Evolutionary conservation across 2,113 vertebrate species (phyloP), one percentile per base, ranked within the genome.

Genomic region (Lutjanus erythropterus): DNA sequence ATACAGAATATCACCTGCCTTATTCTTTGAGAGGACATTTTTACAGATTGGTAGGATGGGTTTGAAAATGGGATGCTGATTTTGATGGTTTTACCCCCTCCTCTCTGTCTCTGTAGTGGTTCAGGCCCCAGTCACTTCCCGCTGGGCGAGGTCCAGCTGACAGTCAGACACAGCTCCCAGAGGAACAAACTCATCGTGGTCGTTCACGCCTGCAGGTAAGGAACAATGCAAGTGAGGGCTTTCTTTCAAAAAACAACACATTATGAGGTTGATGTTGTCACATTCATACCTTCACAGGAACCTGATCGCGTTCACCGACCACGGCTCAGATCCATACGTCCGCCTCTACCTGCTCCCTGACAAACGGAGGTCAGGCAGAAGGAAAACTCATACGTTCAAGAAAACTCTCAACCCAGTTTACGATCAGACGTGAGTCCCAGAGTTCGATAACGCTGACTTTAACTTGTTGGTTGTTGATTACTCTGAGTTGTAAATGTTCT

Each of bases 331-430:
- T 44, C 98, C 98, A 0, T 99, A 99, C 0, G 97, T 98, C 53
- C 96, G 98, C 74, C 84, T 99, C 90, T 99, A 99, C 93, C 95
- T 99, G 88, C 92, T 99, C 25, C 98, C 98, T 44, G 98, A 99
- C 92, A 99, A 99, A 87, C 95, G 97, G 44, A 93, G 98, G 53
- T 99, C 98, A 0, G 97, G 97, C 69, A 93, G 98, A 88, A 95
- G 98, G 94, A 99, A 99, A 97, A 99, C 98, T 35, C 95, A 94
- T 2, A 97, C 97, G 0, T 80, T 93, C 1, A 99, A 99, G 96
- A 99, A 96, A 92, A 97, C 89, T 0, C 92, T 98, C 56, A 98
- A 97, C 88, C 98, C 98, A 0, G 80, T 96, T 31, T 99, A 95
- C 31, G 97, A 99, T 86, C 96, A 98, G 88, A 97, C 95, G 98